Evolutionary conservation across 2,888 invertebrate genomes (phyloP).

Genomic region (Yponomeuta malinellus): DNA sequence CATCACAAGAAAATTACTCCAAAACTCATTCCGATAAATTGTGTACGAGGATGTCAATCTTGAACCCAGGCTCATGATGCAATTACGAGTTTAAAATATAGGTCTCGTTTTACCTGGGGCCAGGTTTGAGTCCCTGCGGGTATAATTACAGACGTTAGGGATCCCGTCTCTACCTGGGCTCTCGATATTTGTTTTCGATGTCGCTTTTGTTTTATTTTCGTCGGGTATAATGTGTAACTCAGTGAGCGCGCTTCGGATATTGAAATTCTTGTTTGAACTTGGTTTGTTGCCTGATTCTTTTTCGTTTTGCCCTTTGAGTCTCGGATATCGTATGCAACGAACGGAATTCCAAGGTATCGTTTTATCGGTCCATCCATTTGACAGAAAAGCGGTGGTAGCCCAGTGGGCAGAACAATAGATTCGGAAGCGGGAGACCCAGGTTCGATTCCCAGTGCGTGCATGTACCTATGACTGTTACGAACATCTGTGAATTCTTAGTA

Average conservation of each 20-base stretch:
- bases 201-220: constrained; percentile 34
- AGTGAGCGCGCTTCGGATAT: constrained; percentile 30
- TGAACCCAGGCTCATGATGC: neutral
- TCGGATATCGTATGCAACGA: no score
- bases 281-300: constrained; percentile 8
- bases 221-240: constrained; percentile 33
- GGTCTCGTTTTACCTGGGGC: constrained; percentile 34
- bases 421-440: no score
- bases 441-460: no score
- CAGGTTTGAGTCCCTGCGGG: constrained; percentile 35
- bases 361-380: no score
- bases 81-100: constrained; percentile 46
- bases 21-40: neutral
- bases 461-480: no score
- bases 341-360: no score
- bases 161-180: constrained; percentile 44
- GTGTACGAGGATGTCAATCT: neutral
- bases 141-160: constrained; percentile 45
- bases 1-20: neutral
- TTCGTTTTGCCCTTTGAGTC: neutral
- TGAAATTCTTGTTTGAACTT: constrained; percentile 23
- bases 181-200: constrained; percentile 46
- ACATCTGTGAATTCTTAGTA: no score
- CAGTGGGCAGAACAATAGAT: no score
- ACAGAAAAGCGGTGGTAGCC: no score